These are phyloP conservation scores for Oeneis ivallda DNA, from an alignment of 2,888 invertebrate genomes.

Conservation along the genomic window DNA sequence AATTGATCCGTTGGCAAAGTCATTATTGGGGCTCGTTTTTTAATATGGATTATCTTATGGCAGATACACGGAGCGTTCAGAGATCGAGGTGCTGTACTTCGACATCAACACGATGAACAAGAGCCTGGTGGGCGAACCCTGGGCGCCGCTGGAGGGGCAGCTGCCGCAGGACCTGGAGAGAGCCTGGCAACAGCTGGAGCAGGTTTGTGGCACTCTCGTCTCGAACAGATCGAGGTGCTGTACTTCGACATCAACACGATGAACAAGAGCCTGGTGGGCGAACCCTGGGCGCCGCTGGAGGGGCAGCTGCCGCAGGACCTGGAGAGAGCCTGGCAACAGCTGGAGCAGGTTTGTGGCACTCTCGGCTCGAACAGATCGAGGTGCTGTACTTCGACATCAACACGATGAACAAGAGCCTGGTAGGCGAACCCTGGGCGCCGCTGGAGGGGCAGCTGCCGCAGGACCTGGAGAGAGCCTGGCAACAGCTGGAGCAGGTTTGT, in stretches of 20 bases:
- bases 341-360: constrained; percentile 83
- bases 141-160: constrained; percentile 93
- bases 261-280: constrained; percentile 95
- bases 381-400: constrained; percentile 98
- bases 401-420: constrained; percentile 96
- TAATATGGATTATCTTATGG: background rate
- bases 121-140: constrained; percentile 94
- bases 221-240: constrained; percentile 88
- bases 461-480: constrained; percentile 98
- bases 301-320: constrained; percentile 97
- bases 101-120: constrained; percentile 98
- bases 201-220: constrained; percentile 48
- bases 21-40: too few relatives aligned
- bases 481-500: constrained; percentile 86
- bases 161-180: constrained; percentile 97
- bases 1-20: too few relatives aligned
- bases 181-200: constrained; percentile 95
- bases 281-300: constrained; percentile 91
- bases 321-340: constrained; percentile 95
- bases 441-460: constrained; percentile 95
- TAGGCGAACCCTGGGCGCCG: constrained; percentile 92
- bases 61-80: constrained; percentile 97
- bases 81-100: constrained; percentile 97
- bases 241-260: constrained; percentile 98
- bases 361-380: constrained; percentile 82